Evolutionary conservation across 2,113 vertebrate genomes (phyloP).

Genomic region (Ginglymostoma cirratum): DNA sequence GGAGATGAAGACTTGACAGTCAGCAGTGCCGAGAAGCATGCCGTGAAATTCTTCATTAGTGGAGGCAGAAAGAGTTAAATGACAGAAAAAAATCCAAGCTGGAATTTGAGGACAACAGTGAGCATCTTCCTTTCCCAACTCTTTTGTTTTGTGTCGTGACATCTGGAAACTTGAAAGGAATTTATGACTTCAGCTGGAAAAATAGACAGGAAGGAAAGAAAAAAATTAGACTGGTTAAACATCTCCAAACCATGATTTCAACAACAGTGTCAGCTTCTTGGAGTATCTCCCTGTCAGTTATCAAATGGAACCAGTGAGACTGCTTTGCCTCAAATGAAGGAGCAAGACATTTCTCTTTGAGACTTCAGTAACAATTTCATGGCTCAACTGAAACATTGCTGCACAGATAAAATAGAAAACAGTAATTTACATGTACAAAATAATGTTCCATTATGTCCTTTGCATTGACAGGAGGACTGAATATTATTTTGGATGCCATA

Average conservation of each 20-base stretch:
- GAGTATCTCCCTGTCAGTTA: background rate
- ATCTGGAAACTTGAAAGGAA: slow-evolving; percentile 26
- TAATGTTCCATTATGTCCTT: background rate
- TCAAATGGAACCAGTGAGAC: background rate
- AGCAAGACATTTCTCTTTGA: background rate
- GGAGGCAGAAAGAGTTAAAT: slow-evolving; percentile 59
- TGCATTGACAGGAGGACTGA: background rate
- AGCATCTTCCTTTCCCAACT: background rate
- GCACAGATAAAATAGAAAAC: background rate
- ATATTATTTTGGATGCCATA: background rate
- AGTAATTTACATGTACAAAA: background rate
- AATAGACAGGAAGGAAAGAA: slow-evolving; percentile 13
- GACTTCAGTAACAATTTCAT: background rate
- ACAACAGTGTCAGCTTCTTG: background rate
- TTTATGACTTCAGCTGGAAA: background rate
- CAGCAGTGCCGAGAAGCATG: slow-evolving; percentile 45
- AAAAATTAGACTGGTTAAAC: slow-evolving; percentile 16
- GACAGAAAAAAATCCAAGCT: slow-evolving; percentile 24
- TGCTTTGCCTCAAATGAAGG: background rate
- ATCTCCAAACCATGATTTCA: slow-evolving; percentile 23
- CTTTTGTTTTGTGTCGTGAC: slow-evolving; percentile 18
- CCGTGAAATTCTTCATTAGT: slow-evolving; percentile 46
- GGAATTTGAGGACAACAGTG: background rate
- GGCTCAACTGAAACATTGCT: background rate
- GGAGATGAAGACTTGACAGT: slow-evolving; percentile 56